These are phyloP conservation scores for Benitochromis conjunctus DNA, from an alignment of 2,113 vertebrate species.

Conservation along the genomic window DNA sequence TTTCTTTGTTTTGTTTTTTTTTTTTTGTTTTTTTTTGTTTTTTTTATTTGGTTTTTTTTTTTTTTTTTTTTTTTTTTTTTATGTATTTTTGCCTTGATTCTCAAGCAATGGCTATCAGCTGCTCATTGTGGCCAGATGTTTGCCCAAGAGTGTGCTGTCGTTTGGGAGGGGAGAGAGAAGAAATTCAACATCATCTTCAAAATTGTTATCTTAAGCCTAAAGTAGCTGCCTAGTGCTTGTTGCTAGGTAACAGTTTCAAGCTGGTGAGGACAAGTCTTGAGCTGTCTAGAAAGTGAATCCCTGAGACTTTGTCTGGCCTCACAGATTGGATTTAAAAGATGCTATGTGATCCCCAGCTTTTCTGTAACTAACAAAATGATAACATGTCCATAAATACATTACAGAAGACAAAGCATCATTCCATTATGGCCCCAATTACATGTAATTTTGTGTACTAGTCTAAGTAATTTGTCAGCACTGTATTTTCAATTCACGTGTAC, in stretches of 20 bases:
- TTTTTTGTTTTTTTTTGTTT: too few relatives aligned
- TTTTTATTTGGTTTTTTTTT: too few relatives aligned
- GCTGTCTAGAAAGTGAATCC: constrained; percentile 44
- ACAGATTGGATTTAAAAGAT: not conserved
- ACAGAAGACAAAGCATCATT: not conserved
- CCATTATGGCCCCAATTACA: not conserved
- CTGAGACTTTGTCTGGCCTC: constrained; percentile 15
- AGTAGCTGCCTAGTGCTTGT: constrained; percentile 61
- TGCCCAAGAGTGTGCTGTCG: constrained; percentile 7
- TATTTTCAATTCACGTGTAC: not conserved
- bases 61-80: not conserved
- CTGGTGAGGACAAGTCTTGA: constrained; percentile 54
- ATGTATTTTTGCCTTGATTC: not conserved
- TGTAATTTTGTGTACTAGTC: not conserved
- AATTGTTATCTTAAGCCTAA: constrained; percentile 61
- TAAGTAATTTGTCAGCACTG: not conserved
- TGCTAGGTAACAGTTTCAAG: constrained; percentile 73
- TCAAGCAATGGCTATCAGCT: constrained; percentile 7
- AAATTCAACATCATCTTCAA: constrained; percentile 44
- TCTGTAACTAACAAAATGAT: not conserved
- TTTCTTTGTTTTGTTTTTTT: too few relatives aligned
- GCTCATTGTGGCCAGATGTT: constrained; percentile 11
- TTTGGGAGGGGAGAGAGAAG: constrained; percentile 10
- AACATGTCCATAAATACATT: not conserved
- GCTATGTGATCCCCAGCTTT: not conserved